These are phyloP conservation scores for Leptobrachium leishanense DNA, from an alignment of 2,113 vertebrate genomes.

Conservation along the genomic window DNA sequence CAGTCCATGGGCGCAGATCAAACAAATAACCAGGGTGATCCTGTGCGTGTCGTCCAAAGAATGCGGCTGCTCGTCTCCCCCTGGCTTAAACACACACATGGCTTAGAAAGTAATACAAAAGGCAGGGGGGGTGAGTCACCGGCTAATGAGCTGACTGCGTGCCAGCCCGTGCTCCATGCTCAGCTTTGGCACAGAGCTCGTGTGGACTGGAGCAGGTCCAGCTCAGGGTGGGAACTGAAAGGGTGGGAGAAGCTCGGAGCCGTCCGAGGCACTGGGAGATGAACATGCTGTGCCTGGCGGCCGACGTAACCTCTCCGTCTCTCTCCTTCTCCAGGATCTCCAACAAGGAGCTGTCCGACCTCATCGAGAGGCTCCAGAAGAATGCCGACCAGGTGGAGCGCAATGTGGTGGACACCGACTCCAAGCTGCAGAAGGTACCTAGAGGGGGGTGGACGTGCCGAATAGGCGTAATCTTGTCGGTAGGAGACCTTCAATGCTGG, in stretches of 20 bases:
- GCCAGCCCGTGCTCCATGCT: constrained; percentile 13
- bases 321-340: constrained; percentile 63
- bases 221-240: constrained; percentile 19
- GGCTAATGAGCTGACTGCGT: constrained; percentile 54
- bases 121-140: constrained; percentile 61
- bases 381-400: constrained; percentile 96
- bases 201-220: constrained; percentile 28
- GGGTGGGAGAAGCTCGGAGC: not conserved
- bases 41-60: not conserved
- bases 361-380: constrained; percentile 92
- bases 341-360: constrained; percentile 72
- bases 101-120: constrained; percentile 53
- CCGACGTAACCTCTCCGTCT: not conserved
- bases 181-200: constrained; percentile 3
- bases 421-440: constrained; percentile 85
- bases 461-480: too few species aligned
- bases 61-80: constrained; percentile 1
- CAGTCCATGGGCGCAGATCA: not conserved
- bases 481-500: too few species aligned
- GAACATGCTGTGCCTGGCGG: rapidly evolving
- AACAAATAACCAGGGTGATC: not conserved
- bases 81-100: constrained; percentile 17
- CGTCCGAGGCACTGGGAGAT: not conserved
- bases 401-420: constrained; percentile 86
- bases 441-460: too few species aligned